Evolutionary conservation across 1,140 invertebrate genomes (phyloP).

Genomic region (Lamellibrachia luymesi): DNA sequence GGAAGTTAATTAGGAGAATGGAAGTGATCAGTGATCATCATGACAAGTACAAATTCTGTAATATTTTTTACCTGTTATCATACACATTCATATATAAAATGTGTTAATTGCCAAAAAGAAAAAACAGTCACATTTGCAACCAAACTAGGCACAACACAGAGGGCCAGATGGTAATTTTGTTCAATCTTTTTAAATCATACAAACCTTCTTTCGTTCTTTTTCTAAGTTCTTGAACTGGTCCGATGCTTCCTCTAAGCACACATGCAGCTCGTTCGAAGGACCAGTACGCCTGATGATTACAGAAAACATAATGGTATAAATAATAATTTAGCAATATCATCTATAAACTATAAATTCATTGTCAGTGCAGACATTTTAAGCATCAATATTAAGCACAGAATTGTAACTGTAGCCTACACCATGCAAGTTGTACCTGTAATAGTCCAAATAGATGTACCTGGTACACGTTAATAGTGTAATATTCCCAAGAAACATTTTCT

Average conservation of each 20-base stretch:
- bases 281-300: constrained; percentile 56
- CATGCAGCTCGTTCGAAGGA: constrained; percentile 69
- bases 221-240: constrained; percentile 80
- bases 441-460: not conserved
- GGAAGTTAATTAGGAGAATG: no score
- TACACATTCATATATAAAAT: constrained; percentile 19
- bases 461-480: no score
- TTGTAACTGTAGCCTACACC: not conserved
- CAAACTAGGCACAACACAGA: no score
- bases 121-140: constrained; percentile 3
- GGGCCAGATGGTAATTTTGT: no score
- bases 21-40: no score
- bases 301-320: not conserved
- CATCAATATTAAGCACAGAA: not conserved
- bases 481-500: no score
- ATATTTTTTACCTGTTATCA: constrained; percentile 2
- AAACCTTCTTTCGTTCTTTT: constrained; percentile 75
- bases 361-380: not conserved
- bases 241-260: constrained; percentile 76
- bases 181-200: not conserved
- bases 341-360: not conserved
- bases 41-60: not conserved
- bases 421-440: not conserved
- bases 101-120: not conserved
- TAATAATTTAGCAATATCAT: not conserved